Evolutionary conservation across 2,113 vertebrate genomes (phyloP).

Genomic region (Chaetorhynchus papuensis): DNA sequence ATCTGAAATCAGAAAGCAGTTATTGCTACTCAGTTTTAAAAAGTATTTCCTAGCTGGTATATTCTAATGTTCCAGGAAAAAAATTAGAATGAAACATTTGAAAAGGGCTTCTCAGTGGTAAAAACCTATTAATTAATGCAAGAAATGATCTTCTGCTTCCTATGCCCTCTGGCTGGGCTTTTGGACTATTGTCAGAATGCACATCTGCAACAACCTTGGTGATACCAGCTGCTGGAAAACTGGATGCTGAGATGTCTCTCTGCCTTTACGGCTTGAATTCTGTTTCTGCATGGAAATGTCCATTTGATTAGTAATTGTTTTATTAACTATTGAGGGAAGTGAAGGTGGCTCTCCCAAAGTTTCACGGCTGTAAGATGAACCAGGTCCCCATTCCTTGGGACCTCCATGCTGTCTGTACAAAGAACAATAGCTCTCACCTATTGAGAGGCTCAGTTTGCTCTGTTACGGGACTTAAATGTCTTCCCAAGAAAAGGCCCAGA

Average conservation of each 20-base stretch:
- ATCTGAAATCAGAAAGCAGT: background rate
- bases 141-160: background rate
- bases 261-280: background rate
- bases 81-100: background rate
- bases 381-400: background rate
- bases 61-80: background rate
- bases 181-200: background rate
- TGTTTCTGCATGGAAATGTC: background rate
- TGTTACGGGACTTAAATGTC: background rate
- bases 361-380: background rate
- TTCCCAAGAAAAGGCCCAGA: background rate
- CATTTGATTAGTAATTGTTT: background rate
- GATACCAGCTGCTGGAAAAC: background rate
- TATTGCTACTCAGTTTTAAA: background rate
- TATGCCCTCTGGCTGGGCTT: background rate
- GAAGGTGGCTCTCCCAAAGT: background rate
- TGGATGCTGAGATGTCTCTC: background rate
- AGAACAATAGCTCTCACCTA: background rate
- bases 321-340: background rate
- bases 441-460: background rate
- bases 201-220: background rate
- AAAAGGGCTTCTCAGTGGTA: background rate
- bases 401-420: background rate
- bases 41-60: background rate
- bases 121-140: background rate